phyloP scores from a whole-genome alignment of 1,140 invertebrate genomes.

The Drosophila lini region DNA sequence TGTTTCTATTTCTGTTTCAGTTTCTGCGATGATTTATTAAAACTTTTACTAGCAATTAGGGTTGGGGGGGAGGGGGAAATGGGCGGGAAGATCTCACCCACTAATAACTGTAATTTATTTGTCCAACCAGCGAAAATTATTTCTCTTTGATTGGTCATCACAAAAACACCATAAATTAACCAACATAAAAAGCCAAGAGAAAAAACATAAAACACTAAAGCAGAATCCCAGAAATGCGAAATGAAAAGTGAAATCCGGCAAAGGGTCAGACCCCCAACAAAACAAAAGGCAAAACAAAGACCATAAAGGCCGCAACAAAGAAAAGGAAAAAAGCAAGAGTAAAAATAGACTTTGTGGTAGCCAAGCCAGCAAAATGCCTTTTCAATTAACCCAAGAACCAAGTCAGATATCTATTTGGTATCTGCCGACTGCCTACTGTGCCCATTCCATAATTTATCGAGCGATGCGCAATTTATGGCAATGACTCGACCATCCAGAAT shows the following conservation, averaged over 20 bases:
- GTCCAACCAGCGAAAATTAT: constrained; percentile 41
- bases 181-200: background rate
- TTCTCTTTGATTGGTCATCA: constrained; percentile 42
- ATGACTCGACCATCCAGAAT: constrained; percentile 64
- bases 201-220: constrained; percentile 20
- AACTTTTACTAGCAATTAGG: constrained; percentile 76
- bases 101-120: constrained; percentile 72
- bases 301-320: constrained; percentile 17
- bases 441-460: constrained; percentile 58
- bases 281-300: constrained; percentile 39
- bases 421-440: constrained; percentile 49
- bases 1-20: constrained; percentile 43
- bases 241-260: constrained; percentile 51
- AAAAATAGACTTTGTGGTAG: constrained; percentile 30
- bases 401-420: constrained; percentile 35
- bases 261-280: constrained; percentile 17
- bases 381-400: constrained; percentile 46
- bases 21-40: constrained; percentile 73
- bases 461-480: constrained; percentile 64
- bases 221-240: constrained; percentile 44
- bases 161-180: constrained; percentile 14
- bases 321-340: constrained; percentile 37
- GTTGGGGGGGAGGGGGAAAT: constrained; percentile 7
- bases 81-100: constrained; percentile 40
- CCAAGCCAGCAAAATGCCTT: constrained; percentile 6